Base-by-base conservation (phyloP, 2,797 vertebrate species). In the Epinephelus awoara region DNA sequence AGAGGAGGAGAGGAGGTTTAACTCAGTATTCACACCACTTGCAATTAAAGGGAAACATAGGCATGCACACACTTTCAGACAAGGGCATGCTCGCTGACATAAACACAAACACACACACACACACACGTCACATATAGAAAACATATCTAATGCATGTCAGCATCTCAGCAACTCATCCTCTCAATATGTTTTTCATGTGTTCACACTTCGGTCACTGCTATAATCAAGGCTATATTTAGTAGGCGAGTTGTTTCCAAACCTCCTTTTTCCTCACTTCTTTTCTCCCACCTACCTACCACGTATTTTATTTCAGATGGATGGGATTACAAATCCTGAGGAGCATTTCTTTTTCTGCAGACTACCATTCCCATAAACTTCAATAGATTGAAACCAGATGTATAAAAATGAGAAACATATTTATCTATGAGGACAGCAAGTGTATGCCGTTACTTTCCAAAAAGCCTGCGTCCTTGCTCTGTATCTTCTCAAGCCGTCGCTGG, bases 351-450 rank as follows among this genome's bases (percentile, higher is more conserved):
- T 71, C 85, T 89, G 34, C 81, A 74, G 79, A 89, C 87, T 73
- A 83, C 78, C 66, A 79, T 84, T 90, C 79, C 58, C 75, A 92
- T 89, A 91, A 87, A 86, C 80, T 86, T 76, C 63, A 83, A 84
- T 19, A 86, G 79, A 94, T 73, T 87, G 79, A 92, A 95, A 88
- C 85, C 92, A 92, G 88, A 94, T 92, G 84, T 78, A 77, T 77
- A 77, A 79, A 90, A 86, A 90, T 82, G 63, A 83, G 85, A 91
- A 92, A 84, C 83, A 90, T 83, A 93, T 92, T 88, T 83, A 88
- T 93, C 81, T 65, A 69, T 87, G n/a, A 50, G 82, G 74, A 85
- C 65, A 69, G 80, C 75, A 73, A 58, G 42, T 25, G n/a, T 40
- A 56, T 38, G 14, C 19, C 56, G 44, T 74, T 58, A 55, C 62